Conservation (phyloP, 2,888 invertebrate genomes). For the Chymomyza procnemis region DNA sequence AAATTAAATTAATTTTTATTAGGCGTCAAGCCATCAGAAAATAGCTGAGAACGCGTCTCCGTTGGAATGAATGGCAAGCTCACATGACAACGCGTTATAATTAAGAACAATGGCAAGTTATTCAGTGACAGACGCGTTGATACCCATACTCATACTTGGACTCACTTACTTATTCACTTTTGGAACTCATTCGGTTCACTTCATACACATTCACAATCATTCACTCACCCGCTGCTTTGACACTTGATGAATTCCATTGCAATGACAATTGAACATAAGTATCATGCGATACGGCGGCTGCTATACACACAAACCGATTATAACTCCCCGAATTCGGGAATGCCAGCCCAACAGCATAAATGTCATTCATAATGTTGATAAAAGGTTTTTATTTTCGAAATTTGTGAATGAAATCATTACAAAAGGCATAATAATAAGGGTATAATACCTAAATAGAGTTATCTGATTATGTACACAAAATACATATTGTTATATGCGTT, state of each 20-base stretch:
- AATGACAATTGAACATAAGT: constrained; percentile 42
- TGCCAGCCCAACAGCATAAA: neutral
- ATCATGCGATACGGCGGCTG: neutral
- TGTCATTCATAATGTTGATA: neutral
- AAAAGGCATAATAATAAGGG: neutral
- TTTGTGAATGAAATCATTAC: neutral
- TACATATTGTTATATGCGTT: neutral
- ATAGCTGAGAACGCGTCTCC: constrained; percentile 52
- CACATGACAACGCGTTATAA: constrained; percentile 73
- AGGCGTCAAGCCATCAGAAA: constrained; percentile 71
- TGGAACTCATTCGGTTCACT: neutral
- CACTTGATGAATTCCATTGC: constrained; percentile 61
- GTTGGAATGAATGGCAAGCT: constrained; percentile 66
- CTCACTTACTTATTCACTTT: neutral
- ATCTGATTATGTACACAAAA: neutral
- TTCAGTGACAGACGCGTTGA: constrained; percentile 39
- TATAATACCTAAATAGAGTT: neutral
- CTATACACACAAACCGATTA: constrained; percentile 26
- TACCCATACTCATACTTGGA: neutral
- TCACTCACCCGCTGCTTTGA: constrained; percentile 19
- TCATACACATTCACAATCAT: constrained; percentile 33
- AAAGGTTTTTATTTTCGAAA: neutral
- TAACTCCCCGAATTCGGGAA: constrained; percentile 17
- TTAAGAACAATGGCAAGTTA: constrained; percentile 68
- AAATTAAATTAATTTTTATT: constrained; percentile 74